A percentile compares a stretch with the other conserved stretches of the same genome.
These are phyloP conservation scores for Megalops atlanticus DNA, from an alignment of 2,113 vertebrate species.

Conservation along the genomic window DNA sequence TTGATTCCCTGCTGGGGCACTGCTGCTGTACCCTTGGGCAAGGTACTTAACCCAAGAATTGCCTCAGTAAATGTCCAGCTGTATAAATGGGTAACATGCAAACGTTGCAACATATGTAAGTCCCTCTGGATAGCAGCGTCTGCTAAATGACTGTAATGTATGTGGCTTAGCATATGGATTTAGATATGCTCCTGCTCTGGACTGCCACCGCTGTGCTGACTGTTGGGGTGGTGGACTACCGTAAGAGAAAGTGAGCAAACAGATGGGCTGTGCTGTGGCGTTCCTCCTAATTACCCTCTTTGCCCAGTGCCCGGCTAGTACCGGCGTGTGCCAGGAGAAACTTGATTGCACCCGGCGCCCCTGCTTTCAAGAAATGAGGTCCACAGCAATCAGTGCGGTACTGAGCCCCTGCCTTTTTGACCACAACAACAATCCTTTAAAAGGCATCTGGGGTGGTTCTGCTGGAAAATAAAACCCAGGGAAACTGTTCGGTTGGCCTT, in stretches of 20 bases:
- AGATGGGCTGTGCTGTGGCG: slow-evolving; percentile 40
- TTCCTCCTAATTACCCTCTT: slow-evolving; percentile 33
- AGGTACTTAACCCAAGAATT: too few relatives aligned
- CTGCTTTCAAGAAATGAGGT: slow-evolving; percentile 13
- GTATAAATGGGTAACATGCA: too few relatives aligned
- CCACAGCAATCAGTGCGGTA: not conserved
- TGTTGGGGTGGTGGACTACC: not conserved
- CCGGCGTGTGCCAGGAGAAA: slow-evolving; percentile 30
- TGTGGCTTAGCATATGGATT: not conserved
- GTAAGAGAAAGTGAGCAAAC: slow-evolving; percentile 39
- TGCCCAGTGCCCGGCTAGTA: slow-evolving; percentile 29
- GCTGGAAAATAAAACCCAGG: not conserved
- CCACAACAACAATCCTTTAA: too few relatives aligned
- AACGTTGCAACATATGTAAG: too few relatives aligned
- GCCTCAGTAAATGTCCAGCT: too few relatives aligned
- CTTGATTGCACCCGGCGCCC: slow-evolving; percentile 25
- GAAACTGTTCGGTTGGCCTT: not conserved
- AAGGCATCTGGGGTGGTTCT: too few relatives aligned
- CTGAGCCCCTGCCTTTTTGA: not conserved
- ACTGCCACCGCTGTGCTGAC: slow-evolving; percentile 9
- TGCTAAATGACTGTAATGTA: too few relatives aligned
- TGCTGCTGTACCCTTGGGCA: too few relatives aligned
- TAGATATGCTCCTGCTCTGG: not conserved
- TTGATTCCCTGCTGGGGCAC: too few relatives aligned
- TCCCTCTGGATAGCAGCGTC: too few relatives aligned